A percentile compares a stretch with the other conserved stretches of the same genome.
Conservation (phyloP, 2,797 vertebrate genomes). For the Margarornis squamiger region DNA sequence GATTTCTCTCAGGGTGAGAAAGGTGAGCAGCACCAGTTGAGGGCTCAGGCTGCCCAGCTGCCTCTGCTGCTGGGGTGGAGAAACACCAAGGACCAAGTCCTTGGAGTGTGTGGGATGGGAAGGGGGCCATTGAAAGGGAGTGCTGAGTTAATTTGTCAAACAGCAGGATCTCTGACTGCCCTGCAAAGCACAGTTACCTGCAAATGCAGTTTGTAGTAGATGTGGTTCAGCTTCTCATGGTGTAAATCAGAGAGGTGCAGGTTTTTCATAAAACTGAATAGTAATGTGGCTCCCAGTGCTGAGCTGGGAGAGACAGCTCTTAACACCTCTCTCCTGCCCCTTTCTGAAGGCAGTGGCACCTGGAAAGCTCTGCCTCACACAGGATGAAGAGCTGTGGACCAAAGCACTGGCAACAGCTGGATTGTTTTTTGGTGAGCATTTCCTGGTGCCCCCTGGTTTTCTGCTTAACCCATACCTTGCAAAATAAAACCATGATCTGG, state of each 20-base stretch:
- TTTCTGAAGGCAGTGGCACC: not conserved
- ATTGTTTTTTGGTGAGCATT: not conserved
- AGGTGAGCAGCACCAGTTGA: not conserved
- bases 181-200: not conserved
- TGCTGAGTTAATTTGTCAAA: not conserved
- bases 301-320: not conserved
- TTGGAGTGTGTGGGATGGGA: not conserved
- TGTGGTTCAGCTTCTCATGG: rapidly evolving
- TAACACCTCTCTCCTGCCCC: rapidly evolving
- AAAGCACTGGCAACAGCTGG: not conserved
- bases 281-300: not conserved
- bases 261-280: not conserved
- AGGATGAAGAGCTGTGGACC: not conserved
- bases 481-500: not conserved
- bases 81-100: not conserved
- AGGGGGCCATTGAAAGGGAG: not conserved
- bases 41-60: not conserved
- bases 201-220: not conserved
- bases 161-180: not conserved
- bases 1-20: not conserved
- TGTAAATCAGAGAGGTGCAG: not conserved
- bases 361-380: not conserved
- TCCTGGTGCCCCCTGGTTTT: rapidly evolving
- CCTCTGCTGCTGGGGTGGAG: not conserved
- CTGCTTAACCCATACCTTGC: not conserved